Conservation (phyloP, 1,140 invertebrate genomes). For the Harlomillsia oculata region DNA sequence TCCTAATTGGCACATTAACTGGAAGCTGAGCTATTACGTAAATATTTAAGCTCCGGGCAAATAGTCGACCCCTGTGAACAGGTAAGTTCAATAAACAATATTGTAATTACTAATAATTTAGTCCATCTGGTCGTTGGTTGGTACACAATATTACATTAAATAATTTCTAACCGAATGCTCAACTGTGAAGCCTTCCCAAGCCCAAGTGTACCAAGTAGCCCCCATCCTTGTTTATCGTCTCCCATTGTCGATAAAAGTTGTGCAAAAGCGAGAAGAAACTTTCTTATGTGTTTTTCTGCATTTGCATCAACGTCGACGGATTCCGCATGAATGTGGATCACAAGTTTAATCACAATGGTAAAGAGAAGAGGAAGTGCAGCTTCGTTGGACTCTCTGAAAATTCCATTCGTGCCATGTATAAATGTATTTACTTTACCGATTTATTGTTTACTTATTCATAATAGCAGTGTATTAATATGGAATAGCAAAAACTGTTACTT, state of each 20-base stretch:
- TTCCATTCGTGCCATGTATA: too few species aligned
- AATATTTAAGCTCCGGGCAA: conserved; percentile 23
- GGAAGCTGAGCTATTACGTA: conserved; percentile 31
- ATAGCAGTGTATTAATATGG: too few species aligned
- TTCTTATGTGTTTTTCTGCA: conserved; percentile 31
- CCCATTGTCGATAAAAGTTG: conserved; percentile 45
- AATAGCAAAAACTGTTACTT: too few species aligned
- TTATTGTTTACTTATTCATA: too few species aligned
- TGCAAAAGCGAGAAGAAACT: conserved; percentile 45
- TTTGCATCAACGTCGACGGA: conserved; percentile 40
- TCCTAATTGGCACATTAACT: conserved; percentile 18
- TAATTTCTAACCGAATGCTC: conserved; percentile 44
- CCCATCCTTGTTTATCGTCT: conserved; percentile 50
- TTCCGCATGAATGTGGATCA: conserved; percentile 43
- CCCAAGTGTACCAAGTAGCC: conserved; percentile 55
- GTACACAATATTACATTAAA: not conserved
- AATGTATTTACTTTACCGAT: too few species aligned
- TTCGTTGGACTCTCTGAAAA: conserved; percentile 48
- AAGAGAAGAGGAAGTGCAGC: conserved; percentile 52
- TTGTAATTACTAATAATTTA: too few species aligned
- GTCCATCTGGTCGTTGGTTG: too few species aligned
- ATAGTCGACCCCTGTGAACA: conserved; percentile 27
- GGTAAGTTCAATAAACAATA: not conserved
- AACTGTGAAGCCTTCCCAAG: conserved; percentile 50
- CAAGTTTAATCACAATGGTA: conserved; percentile 46